Evolutionary conservation across 2,797 vertebrate species (phyloP), one percentile per base, ranked within the genome.

Genomic region (Apodemus agrarius): DNA sequence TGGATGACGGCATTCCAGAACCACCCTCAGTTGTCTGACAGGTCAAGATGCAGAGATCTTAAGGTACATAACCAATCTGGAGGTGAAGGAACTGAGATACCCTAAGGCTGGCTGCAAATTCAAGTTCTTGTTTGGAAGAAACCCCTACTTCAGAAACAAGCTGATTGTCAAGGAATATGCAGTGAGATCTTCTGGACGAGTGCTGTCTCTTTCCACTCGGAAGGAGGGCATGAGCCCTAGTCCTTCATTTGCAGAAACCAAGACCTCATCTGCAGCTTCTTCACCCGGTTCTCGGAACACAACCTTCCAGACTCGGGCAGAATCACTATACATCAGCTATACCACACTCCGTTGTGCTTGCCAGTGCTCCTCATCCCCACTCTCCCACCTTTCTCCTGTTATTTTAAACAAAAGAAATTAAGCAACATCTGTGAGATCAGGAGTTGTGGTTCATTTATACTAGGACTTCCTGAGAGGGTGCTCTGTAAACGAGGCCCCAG

Each of bases 231-330:
- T 92, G 99, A 99, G 93, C 99, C 99, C 90, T 98, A 99, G 5
- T 99, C 96, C 85, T 99, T 99, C 96, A 98, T 98, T 21, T 99
- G 99, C 84, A 98, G 98, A 96, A 97, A 97, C 74, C 97, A 96
- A 31, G 97, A 97, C 0, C 99, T 99, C 16, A 59, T 97, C 80
- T 98, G 97, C 2, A 99, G 99, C 52, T 99, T 99, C 97, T 99
- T 99, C 93, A 98, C 98, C 89, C 99, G 99, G 99, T 99, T 99
- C 95, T 98, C 99, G 89, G 99, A 99, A 98, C 99, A 99, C 92
- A 99, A 99, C 97, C 99, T 98, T 97, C 99, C 99, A 49, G 99
- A 99, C 78, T 98, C 99, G 59, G 99, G 99, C 86, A 99, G 99
- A 52, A 99, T 99, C 85, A 99, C 99, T 6, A n/a, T n/a, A n/a